Evolutionary conservation across 2,888 invertebrate genomes (phyloP).

Genomic region (Eulithis testata): DNA sequence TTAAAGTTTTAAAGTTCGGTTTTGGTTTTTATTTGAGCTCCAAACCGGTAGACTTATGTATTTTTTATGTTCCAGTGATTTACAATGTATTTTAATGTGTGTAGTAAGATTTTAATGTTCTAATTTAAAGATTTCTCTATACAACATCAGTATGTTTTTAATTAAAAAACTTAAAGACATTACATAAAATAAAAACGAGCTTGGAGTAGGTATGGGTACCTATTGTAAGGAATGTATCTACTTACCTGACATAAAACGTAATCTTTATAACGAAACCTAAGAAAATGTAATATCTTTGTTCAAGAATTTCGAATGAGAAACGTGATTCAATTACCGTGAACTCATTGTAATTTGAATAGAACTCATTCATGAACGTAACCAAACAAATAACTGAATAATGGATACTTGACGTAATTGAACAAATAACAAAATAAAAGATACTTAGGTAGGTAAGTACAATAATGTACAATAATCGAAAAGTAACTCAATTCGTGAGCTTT

Average conservation of each 20-base stretch:
- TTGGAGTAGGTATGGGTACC: neutral
- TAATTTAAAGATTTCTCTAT: constrained; percentile 7
- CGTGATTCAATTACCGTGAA: constrained; percentile 7
- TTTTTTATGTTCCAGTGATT: constrained; percentile 15
- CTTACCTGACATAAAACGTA: neutral
- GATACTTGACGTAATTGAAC: too few species aligned
- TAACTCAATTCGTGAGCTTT: too few species aligned
- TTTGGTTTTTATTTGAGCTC: neutral
- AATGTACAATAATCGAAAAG: too few species aligned
- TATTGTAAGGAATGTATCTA: too few species aligned
- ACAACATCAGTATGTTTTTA: neutral
- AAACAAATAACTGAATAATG: neutral
- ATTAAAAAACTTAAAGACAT: too few species aligned
- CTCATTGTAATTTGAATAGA: neutral
- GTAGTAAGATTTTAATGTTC: constrained; percentile 14
- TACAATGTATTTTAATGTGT: constrained; percentile 10
- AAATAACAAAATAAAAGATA: too few species aligned
- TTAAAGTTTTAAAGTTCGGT: constrained; percentile 12
- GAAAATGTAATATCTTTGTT: neutral
- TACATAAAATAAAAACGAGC: neutral
- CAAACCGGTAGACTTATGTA: neutral
- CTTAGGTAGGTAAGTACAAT: too few species aligned
- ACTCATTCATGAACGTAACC: neutral
- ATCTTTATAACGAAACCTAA: neutral
- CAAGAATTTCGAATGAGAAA: constrained; percentile 1